Evolutionary conservation across 2,797 vertebrate species (phyloP).

Genomic region (Aselliscus stoliczkanus): DNA sequence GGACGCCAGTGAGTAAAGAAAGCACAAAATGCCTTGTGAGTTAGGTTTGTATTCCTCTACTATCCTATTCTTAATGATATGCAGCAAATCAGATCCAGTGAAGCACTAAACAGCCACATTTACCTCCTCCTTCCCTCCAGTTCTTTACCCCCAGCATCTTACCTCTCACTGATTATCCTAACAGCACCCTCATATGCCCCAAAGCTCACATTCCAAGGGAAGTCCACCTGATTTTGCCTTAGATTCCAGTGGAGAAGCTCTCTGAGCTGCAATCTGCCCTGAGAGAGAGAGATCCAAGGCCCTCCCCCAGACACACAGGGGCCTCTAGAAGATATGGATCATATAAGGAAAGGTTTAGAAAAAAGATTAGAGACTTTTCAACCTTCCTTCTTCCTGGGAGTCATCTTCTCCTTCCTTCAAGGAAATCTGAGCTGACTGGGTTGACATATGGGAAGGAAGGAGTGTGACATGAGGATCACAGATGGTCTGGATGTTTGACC

Average conservation of each 20-base stretch:
- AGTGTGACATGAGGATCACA: slow-evolving; percentile 21
- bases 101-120: not conserved
- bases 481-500: slow-evolving; percentile 50
- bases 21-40: not conserved
- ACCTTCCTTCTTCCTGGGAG: not conserved
- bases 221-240: slow-evolving; percentile 38
- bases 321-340: not conserved
- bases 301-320: not conserved
- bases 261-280: not conserved
- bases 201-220: slow-evolving; percentile 25
- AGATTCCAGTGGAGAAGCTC: not conserved
- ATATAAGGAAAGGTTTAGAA: not conserved
- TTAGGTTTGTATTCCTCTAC: not conserved
- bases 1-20: not conserved
- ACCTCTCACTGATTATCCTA: not conserved
- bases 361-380: not conserved
- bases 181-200: not conserved
- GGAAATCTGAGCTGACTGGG: not conserved
- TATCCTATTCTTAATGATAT: not conserved
- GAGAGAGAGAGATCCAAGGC: not conserved
- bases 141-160: not conserved
- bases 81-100: not conserved
- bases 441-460: not conserved
- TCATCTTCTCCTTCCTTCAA: not conserved
- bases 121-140: not conserved